Conservation (phyloP, 2,888 invertebrate genomes). For the Blastobasis lacticolella region DNA sequence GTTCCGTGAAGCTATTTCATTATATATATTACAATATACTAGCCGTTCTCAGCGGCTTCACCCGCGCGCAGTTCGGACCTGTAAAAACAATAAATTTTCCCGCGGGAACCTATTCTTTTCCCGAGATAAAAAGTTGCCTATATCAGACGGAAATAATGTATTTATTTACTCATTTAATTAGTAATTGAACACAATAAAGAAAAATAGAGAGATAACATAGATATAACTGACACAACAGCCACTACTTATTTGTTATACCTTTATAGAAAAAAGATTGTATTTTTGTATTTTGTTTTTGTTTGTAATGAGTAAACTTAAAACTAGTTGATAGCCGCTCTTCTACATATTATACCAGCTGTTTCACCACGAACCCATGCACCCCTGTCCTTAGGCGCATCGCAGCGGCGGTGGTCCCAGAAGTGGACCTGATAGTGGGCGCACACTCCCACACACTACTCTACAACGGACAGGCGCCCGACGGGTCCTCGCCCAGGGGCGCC, state of each 20-base stretch:
- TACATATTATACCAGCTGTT: neutral
- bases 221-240: neutral
- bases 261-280: neutral
- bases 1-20: no score
- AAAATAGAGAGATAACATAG: no score
- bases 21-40: no score
- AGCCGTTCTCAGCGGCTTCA: no score
- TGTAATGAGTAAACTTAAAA: neutral
- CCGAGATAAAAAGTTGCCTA: no score
- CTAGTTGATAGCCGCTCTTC: neutral
- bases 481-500: conserved; percentile 70
- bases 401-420: conserved; percentile 73
- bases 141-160: no score
- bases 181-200: no score
- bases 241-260: neutral
- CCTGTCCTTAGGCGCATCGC: conserved; percentile 74
- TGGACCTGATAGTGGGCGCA: conserved; percentile 90
- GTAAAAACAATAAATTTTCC: no score
- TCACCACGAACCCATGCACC: neutral
- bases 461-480: conserved; percentile 70
- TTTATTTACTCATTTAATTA: no score
- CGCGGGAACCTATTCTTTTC: no score
- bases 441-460: conserved; percentile 88
- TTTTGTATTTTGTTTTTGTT: neutral
- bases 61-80: no score